These are phyloP conservation scores for Acomys russatus DNA, from an alignment of 2,797 vertebrate species.

Conservation along the genomic window DNA sequence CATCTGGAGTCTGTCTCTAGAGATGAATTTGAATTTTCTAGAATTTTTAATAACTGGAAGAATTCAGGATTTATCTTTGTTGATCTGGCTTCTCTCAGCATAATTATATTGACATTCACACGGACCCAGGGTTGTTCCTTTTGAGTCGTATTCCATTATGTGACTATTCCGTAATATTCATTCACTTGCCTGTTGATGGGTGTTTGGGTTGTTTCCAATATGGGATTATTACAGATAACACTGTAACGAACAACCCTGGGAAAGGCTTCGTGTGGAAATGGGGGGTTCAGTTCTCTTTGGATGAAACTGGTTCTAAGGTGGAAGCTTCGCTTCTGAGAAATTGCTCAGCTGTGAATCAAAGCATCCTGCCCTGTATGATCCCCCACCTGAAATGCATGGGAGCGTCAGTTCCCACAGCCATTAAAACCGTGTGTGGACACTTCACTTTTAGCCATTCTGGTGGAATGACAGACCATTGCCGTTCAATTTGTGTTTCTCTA, in stretches of 20 bases:
- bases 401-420: neutral
- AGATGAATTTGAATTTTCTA: constrained; percentile 46
- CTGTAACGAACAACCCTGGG: neutral
- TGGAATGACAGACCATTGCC: neutral
- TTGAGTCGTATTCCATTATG: neutral
- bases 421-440: neutral
- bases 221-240: constrained; percentile 9
- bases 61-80: neutral
- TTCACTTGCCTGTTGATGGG: neutral
- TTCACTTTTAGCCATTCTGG: neutral
- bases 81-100: neutral
- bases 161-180: neutral
- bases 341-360: neutral
- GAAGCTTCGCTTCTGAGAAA: neutral
- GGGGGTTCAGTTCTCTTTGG: neutral
- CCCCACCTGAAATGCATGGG: neutral
- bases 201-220: constrained; percentile 14
- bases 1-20: neutral
- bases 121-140: neutral
- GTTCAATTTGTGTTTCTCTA: constrained; percentile 1
- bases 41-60: constrained; percentile 37
- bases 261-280: neutral
- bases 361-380: neutral
- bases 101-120: neutral
- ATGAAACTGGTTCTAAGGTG: neutral